phyloP scores from a whole-genome alignment of 2,888 invertebrate genomes.

The Idaea straminata region DNA sequence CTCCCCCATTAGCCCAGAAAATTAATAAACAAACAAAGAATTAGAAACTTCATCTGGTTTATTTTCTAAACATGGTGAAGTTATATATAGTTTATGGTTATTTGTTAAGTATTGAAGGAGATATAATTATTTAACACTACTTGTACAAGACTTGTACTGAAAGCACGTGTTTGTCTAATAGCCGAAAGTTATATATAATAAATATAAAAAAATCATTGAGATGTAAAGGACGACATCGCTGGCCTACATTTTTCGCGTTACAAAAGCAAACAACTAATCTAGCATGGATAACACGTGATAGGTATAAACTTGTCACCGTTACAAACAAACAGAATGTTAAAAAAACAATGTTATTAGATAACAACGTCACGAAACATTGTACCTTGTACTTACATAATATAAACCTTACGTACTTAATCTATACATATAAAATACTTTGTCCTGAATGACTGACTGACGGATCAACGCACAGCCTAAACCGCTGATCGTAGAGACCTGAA shows the following conservation, averaged over 20 bases:
- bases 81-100: background rate
- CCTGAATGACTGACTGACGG: too few species aligned
- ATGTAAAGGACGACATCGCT: background rate
- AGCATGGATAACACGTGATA: slow-evolving; percentile 19
- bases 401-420: too few species aligned
- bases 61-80: too few species aligned
- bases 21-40: too few species aligned
- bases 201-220: background rate
- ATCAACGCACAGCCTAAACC: too few species aligned
- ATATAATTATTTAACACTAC: background rate
- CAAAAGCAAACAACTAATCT: slow-evolving; percentile 21
- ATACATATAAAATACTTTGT: too few species aligned
- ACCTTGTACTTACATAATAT: background rate
- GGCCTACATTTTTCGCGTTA: slow-evolving; percentile 6
- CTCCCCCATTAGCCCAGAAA: too few species aligned
- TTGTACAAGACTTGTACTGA: background rate
- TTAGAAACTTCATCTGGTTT: too few species aligned
- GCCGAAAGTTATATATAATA: background rate
- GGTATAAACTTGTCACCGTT: slow-evolving; percentile 21
- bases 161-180: background rate
- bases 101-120: background rate
- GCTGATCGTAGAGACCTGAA: too few species aligned
- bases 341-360: slow-evolving; percentile 21
- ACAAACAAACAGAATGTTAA: slow-evolving; percentile 16
- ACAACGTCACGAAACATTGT: slow-evolving; percentile 6